These are phyloP conservation scores for Mythimna ferrago DNA, from an alignment of 2,888 invertebrate genomes.

Conservation along the genomic window DNA sequence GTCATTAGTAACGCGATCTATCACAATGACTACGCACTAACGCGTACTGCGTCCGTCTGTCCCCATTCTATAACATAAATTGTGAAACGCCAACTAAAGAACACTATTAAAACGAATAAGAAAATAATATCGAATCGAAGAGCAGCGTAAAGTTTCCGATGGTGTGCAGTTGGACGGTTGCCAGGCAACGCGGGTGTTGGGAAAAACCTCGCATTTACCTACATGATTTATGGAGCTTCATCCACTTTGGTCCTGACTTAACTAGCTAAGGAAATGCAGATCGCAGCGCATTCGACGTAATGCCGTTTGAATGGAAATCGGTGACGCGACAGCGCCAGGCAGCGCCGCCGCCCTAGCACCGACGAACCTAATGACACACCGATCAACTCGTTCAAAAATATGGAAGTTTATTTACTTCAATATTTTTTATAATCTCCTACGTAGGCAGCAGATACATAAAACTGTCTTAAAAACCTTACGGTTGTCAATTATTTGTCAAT, in stretches of 20 bases:
- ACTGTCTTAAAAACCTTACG: too few species aligned
- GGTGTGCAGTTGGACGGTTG: slow-evolving; percentile 56
- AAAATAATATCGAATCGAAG: slow-evolving; percentile 56
- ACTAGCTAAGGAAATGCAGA: slow-evolving; percentile 67
- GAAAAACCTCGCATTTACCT: slow-evolving; percentile 62
- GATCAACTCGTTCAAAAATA: background rate
- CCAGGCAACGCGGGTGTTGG: slow-evolving; percentile 52
- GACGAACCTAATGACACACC: slow-evolving; percentile 15
- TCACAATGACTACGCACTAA: slow-evolving; percentile 3
- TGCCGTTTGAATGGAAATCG: slow-evolving; percentile 58
- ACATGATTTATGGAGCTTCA: slow-evolving; percentile 67
- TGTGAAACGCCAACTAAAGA: slow-evolving; percentile 22
- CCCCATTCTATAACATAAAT: slow-evolving; percentile 23
- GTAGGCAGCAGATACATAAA: too few species aligned
- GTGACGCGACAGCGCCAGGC: slow-evolving; percentile 13
- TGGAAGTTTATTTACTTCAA: too few species aligned
- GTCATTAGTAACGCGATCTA: slow-evolving; percentile 24
- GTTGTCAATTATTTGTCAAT: background rate
- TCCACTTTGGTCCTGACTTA: slow-evolving; percentile 63
- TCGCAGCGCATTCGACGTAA: slow-evolving; percentile 52
- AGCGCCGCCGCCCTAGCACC: slow-evolving; percentile 7
- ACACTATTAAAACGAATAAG: slow-evolving; percentile 38
- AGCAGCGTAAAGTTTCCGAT: slow-evolving; percentile 46
- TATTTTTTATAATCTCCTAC: background rate
- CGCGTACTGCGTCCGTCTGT: background rate